A percentile compares a stretch with the other conserved stretches of the same genome.
Conservation (phyloP, 92 coral and sea anemone species). For the Desmophyllum pertusum region DNA sequence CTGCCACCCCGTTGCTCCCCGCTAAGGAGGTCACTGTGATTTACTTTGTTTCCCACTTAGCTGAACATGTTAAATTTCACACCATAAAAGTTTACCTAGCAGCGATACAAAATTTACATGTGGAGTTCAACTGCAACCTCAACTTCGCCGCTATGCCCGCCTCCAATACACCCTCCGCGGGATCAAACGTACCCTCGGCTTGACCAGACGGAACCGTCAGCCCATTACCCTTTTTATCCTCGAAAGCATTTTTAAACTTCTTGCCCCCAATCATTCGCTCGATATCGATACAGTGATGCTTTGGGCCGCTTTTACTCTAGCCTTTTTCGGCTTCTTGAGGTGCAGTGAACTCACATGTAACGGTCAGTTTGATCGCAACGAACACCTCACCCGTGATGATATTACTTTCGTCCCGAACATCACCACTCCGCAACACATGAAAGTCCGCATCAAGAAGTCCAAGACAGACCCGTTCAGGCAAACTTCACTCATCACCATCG, state of each 20-base stretch:
- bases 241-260: neutral
- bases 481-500: neutral
- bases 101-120: conserved; percentile 18
- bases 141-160: neutral
- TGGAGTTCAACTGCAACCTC: too few species aligned
- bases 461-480: neutral
- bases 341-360: too few species aligned
- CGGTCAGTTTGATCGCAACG: too few species aligned
- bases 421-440: conserved; percentile 24
- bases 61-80: neutral
- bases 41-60: conserved; percentile 26
- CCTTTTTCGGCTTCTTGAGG: conserved; percentile 36
- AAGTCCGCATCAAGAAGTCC: conserved; percentile 7
- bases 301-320: conserved; percentile 36
- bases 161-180: conserved; percentile 15
- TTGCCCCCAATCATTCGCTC: conserved; percentile 1
- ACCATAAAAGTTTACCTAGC: conserved; percentile 35
- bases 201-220: neutral
- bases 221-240: conserved; percentile 14
- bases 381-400: conserved; percentile 1
- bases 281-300: too few species aligned
- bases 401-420: too few species aligned
- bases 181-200: conserved; percentile 10
- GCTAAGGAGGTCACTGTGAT: conserved; percentile 21
- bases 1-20: conserved; percentile 4